A percentile compares a stretch with the other conserved stretches of the same genome.
Evolutionary conservation across 2,797 vertebrate species (phyloP).

Genomic region (Eospalax fontanierii): DNA sequence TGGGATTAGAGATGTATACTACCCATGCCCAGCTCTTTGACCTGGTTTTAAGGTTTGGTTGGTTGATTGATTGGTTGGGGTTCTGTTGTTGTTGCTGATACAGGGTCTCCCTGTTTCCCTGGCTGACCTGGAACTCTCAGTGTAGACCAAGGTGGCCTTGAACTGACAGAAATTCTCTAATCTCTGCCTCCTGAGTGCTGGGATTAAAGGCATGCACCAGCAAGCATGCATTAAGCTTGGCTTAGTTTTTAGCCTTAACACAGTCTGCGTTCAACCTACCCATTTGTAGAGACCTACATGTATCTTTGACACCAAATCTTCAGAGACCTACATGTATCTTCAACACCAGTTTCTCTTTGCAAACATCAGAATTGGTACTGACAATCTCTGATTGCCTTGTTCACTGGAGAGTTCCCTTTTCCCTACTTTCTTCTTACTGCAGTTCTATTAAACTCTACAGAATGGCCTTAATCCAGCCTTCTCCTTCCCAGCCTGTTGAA

Average conservation of each 20-base stretch:
- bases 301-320: neutral
- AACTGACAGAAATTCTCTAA: no score
- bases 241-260: conserved; percentile 1
- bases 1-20: no score
- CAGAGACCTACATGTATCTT: neutral
- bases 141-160: no score
- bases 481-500: neutral
- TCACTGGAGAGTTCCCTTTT: neutral
- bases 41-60: neutral
- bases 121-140: no score
- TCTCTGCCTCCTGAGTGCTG: no score
- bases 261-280: neutral
- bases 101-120: no score
- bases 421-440: neutral
- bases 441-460: conserved; percentile 19
- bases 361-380: neutral
- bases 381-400: neutral
- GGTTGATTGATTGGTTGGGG: no score
- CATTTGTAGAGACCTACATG: neutral
- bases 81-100: no score
- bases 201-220: no score
- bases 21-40: neutral
- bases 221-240: no score
- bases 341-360: neutral
- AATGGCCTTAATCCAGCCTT: neutral